A percentile compares a stretch with the other conserved stretches of the same genome.
Evolutionary conservation across 35 echinoderm and acorn worm genomes (phyloP).

Genomic region (Ophiothrix spiculata): DNA sequence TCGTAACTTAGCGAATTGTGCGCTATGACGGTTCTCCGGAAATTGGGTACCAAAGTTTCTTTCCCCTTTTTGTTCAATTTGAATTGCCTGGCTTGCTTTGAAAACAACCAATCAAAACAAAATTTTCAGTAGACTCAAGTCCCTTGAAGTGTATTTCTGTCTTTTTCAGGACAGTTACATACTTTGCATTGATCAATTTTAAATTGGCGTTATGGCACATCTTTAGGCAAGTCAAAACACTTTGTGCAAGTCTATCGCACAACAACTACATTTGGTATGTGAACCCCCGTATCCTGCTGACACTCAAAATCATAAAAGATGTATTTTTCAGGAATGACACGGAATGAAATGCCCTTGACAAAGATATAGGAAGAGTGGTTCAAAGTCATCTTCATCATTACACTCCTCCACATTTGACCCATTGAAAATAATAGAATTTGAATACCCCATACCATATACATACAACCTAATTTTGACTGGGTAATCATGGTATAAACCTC

Average conservation of each 20-base stretch:
- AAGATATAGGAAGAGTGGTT: conserved; percentile 20
- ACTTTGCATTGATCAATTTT: background rate
- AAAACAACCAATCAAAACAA: background rate
- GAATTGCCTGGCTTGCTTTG: background rate
- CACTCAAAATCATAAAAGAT: background rate
- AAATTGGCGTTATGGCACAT: background rate
- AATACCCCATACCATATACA: background rate
- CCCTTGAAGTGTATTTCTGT: background rate
- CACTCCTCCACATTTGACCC: background rate
- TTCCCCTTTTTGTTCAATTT: background rate
- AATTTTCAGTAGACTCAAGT: background rate
- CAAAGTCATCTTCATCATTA: conserved; percentile 1
- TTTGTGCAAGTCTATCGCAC: background rate
- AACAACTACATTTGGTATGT: background rate
- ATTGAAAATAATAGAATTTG: background rate
- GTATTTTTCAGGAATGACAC: background rate
- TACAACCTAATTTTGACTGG: background rate
- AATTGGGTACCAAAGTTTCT: background rate
- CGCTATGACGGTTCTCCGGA: background rate
- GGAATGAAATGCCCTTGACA: conserved; percentile 16
- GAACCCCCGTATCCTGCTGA: background rate
- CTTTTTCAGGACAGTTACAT: background rate
- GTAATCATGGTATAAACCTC: background rate
- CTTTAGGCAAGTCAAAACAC: background rate
- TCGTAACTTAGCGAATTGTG: background rate